Percentiles rank a stretch among this genome's conserved stretches.
Evolutionary conservation across 2,113 vertebrate species (phyloP).

Genomic region (Camarhynchus parvulus): DNA sequence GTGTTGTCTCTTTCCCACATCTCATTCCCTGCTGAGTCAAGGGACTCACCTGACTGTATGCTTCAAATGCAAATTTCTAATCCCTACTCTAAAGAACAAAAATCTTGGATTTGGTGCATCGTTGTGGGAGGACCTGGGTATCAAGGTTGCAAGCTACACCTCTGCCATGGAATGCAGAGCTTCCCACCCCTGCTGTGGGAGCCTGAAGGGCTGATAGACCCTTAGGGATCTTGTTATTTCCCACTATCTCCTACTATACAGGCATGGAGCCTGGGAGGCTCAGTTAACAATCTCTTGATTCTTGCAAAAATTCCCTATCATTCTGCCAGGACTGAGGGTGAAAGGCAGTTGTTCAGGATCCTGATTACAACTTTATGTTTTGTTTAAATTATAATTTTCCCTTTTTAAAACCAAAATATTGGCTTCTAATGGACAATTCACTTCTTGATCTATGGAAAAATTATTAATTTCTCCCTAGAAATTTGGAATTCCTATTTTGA

Average conservation of each 20-base stretch:
- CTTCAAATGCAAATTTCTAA: neutral
- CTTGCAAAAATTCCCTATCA: neutral
- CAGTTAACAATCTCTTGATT: neutral
- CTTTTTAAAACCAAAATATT: neutral
- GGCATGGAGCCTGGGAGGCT: neutral
- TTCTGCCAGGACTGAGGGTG: neutral
- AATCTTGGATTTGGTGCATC: neutral
- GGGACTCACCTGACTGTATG: neutral
- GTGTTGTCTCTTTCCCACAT: fast-evolving
- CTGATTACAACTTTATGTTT: neutral
- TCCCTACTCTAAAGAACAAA: neutral
- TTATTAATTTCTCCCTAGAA: neutral
- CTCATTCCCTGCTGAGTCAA: neutral
- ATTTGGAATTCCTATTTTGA: neutral
- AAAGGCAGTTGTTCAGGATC: neutral
- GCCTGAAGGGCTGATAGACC: neutral
- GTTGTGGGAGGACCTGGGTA: neutral
- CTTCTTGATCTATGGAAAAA: neutral
- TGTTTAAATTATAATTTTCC: neutral
- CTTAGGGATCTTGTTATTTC: neutral
- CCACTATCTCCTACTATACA: neutral
- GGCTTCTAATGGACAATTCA: neutral
- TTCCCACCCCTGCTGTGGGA: neutral
- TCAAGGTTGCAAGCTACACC: neutral
- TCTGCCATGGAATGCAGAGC: neutral